Evolutionary conservation across 2,113 vertebrate genomes (phyloP).

Genomic region (Kryptolebias marmoratus): DNA sequence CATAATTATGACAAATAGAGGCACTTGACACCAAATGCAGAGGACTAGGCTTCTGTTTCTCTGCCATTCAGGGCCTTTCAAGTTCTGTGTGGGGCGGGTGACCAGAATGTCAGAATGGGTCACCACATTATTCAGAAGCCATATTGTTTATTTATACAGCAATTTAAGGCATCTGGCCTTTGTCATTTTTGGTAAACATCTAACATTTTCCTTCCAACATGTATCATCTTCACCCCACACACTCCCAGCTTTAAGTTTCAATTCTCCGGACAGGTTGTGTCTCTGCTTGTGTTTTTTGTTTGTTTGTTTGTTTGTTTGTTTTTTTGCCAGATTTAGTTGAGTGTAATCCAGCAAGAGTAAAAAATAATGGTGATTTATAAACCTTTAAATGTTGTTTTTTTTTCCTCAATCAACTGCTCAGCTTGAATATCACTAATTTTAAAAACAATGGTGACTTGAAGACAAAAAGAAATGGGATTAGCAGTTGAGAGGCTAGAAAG

Average conservation of each 20-base stretch:
- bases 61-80: constrained; percentile 47
- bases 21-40: constrained; percentile 77
- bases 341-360: constrained; percentile 1
- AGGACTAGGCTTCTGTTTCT: constrained; percentile 57
- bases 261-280: too few species aligned
- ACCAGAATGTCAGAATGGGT: constrained; percentile 14
- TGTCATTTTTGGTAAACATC: constrained; percentile 31
- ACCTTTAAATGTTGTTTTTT: constrained; percentile 30
- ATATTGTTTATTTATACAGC: constrained; percentile 31
- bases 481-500: constrained; percentile 42
- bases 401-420: constrained; percentile 16
- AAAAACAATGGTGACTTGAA: constrained; percentile 38
- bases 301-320: too few species aligned
- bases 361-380: constrained; percentile 22
- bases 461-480: constrained; percentile 52
- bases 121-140: constrained; percentile 20
- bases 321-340: constrained; percentile 6
- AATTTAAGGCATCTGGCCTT: constrained; percentile 25
- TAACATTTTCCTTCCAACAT: constrained; percentile 12
- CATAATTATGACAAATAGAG: constrained; percentile 87
- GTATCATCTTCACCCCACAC: constrained; percentile 2
- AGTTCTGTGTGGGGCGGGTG: constrained; percentile 31
- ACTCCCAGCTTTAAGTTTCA: background rate
- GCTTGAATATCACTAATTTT: constrained; percentile 51
- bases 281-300: background rate